Conservation (phyloP, 30 jellyfish, hydroid and myxozoan species). For the Nemopilema nomurai region DNA sequence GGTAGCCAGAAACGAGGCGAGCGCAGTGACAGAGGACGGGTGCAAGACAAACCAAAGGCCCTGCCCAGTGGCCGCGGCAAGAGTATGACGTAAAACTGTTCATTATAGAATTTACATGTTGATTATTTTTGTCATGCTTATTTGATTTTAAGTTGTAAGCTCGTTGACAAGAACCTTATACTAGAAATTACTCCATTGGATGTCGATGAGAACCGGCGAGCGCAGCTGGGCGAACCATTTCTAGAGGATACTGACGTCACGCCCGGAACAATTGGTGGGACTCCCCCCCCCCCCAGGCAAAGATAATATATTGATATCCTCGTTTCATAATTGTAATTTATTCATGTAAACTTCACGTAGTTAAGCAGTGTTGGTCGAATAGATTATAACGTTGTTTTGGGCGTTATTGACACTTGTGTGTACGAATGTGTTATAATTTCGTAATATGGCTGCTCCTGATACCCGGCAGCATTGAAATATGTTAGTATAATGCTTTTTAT, state of each 20-base stretch:
- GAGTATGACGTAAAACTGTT: neutral
- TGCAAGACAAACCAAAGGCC: constrained; percentile 11
- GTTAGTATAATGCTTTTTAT: constrained; percentile 43
- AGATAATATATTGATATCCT: neutral
- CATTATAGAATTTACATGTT: constrained; percentile 6
- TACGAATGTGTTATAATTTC: constrained; percentile 50
- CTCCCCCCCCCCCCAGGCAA: neutral
- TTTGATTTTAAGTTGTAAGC: constrained; percentile 27
- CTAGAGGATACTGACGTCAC: neutral
- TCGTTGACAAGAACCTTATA: constrained; percentile 18
- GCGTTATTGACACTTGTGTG: constrained; percentile 46
- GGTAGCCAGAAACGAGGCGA: constrained; percentile 25
- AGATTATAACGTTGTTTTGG: constrained; percentile 53
- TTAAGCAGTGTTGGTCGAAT: constrained; percentile 34
- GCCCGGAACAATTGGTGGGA: neutral
- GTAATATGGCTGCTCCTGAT: constrained; percentile 27
- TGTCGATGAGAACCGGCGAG: neutral
- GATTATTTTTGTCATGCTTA: constrained; percentile 7
- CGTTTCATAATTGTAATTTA: constrained; percentile 38
- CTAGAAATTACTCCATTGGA: neutral
- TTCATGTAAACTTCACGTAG: constrained; percentile 41
- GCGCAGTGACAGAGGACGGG: constrained; percentile 15
- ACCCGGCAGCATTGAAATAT: constrained; percentile 43
- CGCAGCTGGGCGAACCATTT: neutral
- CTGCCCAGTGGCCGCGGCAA: constrained; percentile 24